These are phyloP conservation scores for Neopipo cinnamomea DNA, from an alignment of 2,113 vertebrate species.

Conservation along the genomic window DNA sequence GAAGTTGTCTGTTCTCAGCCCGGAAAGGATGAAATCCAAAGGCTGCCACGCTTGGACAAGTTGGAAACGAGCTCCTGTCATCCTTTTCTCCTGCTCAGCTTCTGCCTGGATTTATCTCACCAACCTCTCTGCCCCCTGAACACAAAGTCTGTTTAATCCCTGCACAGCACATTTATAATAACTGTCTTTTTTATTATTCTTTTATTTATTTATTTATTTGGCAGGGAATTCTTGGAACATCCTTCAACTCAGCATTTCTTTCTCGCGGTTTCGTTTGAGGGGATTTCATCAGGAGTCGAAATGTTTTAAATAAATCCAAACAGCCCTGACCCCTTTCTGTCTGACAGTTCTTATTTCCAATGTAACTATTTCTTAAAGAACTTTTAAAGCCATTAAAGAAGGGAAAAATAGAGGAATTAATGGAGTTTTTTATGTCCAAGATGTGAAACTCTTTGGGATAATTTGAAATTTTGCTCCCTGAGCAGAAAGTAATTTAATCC, in stretches of 20 bases:
- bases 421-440: too few species aligned
- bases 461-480: not conserved
- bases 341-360: not conserved
- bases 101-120: not conserved
- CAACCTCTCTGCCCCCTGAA: not conserved
- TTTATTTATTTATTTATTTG: not conserved
- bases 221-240: not conserved
- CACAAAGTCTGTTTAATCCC: not conserved
- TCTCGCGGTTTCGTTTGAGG: not conserved
- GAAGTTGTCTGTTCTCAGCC: not conserved
- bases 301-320: not conserved
- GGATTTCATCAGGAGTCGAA: not conserved
- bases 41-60: not conserved
- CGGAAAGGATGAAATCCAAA: not conserved
- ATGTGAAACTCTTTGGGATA: too few species aligned
- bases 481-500: not conserved
- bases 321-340: not conserved
- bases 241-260: not conserved
- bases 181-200: not conserved
- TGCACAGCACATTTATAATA: not conserved
- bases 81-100: not conserved
- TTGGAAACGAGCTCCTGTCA: not conserved
- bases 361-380: not conserved
- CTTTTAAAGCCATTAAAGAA: not conserved
- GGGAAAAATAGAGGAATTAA: too few species aligned